Conservation (phyloP, 2,797 vertebrate species). For the Tapirus indicus region DNA sequence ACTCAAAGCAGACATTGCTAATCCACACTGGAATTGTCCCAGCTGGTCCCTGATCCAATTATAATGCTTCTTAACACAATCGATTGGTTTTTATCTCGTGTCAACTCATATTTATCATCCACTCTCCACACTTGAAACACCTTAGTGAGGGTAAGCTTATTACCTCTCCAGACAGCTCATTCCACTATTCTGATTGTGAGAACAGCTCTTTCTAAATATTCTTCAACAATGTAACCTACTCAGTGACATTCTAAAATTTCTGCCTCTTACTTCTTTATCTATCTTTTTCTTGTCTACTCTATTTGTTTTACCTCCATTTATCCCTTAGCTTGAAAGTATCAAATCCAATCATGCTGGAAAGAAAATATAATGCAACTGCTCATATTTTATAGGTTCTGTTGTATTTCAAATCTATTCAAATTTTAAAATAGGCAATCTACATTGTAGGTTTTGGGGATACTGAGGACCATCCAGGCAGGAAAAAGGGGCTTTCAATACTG, state of each 20-base stretch:
- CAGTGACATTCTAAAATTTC: background rate
- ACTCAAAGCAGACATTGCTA: background rate
- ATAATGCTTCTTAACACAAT: background rate
- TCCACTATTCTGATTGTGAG: background rate
- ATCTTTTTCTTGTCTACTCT: background rate
- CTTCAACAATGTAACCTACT: background rate
- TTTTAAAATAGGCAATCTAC: constrained; percentile 12
- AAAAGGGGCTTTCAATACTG: background rate
- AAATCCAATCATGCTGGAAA: background rate
- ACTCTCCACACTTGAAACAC: background rate
- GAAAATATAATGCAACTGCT: background rate
- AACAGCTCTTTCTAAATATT: background rate
- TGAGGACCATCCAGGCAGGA: background rate
- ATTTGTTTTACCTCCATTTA: background rate
- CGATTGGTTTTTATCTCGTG: background rate
- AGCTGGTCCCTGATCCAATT: background rate
- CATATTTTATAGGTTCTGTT: background rate
- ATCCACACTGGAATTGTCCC: background rate
- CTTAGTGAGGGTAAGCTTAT: background rate
- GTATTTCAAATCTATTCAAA: background rate
- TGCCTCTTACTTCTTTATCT: background rate
- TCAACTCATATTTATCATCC: background rate
- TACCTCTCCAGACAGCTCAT: background rate
- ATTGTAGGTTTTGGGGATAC: background rate
- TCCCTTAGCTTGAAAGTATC: background rate